These are phyloP conservation scores for Sphenopsis melanotis DNA, from an alignment of 2,797 vertebrate genomes.

Conservation along the genomic window DNA sequence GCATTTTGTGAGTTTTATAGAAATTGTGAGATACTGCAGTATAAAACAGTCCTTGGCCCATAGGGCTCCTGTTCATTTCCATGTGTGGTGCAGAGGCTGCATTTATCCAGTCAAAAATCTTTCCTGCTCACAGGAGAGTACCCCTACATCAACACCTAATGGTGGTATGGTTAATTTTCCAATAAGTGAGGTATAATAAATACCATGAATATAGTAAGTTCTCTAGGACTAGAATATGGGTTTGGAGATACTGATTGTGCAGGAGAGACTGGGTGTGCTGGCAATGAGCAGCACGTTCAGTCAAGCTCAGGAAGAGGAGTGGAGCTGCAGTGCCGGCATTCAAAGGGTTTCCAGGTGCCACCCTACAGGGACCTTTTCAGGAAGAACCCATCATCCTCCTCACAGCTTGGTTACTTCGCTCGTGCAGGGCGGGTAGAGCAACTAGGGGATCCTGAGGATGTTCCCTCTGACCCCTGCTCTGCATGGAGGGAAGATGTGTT, in stretches of 20 bases:
- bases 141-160: background rate
- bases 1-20: background rate
- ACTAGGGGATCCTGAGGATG: background rate
- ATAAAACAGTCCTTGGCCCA: background rate
- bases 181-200: background rate
- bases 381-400: background rate
- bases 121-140: background rate
- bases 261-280: background rate
- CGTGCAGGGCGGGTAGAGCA: fast-evolving
- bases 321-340: background rate
- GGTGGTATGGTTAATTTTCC: background rate
- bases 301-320: background rate
- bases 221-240: background rate
- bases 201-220: background rate
- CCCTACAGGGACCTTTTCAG: background rate
- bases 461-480: background rate
- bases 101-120: background rate
- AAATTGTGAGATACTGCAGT: background rate
- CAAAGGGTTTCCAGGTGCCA: background rate
- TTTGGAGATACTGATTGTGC: background rate
- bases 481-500: background rate
- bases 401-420: background rate
- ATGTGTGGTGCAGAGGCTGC: fast-evolving
- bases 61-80: background rate
- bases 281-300: background rate